Base-by-base conservation (phyloP, 2,113 vertebrate species). In the Talpa occidentalis region DNA sequence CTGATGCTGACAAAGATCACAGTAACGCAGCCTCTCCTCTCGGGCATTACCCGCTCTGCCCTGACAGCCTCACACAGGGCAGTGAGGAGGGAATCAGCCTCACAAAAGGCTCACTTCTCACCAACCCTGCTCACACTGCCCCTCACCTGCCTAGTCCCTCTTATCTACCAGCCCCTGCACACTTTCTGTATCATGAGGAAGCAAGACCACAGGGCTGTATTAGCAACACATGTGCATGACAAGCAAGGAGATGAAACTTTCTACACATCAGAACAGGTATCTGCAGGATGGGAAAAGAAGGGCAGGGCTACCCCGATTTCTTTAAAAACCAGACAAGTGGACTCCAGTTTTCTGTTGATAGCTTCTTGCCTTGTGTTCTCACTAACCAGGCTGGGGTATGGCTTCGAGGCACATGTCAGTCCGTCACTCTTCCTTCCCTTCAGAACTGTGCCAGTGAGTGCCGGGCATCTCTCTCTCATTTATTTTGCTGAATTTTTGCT, bases 401-500 rank as follows among this genome's bases (percentile, higher is more conserved):
- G 22, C 42, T 24, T 88, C 79, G 15, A 14, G 70, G 83, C 30
- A 87, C 60, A 52, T 59, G 11, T 73, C 73, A 49, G 84, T 21
- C 73, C 74, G 42, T 81, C 78, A 83, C 37, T 52, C 73, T 72
- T 78, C 15, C 79, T 76, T 74, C 8, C 42, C 22, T 93, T 90
- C 5, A 49, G 42, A 86, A 87, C 66, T 59, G 62, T 85, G 17
- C n/a, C n/a, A 37, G 30, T 37, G 64, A 80, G 2, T 94, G 94
- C 87, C 14, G 19, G 26, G 64, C 81, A 92, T 70, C 28, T 49
- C 47, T 56, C 54, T 56, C 7, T 56, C 32, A 15, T 37, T 96
- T 70, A 44, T 91, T 89, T 95, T 67, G 47, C 56, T 94, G 73
- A 11, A 70, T 69, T 87, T 76, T 83, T 85, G 64, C 77, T 90